Percentiles rank a stretch among this genome's conserved stretches.
These are phyloP conservation scores for Rhorus exstirpatorius DNA, from an alignment of 2,888 invertebrate genomes.

Conservation along the genomic window DNA sequence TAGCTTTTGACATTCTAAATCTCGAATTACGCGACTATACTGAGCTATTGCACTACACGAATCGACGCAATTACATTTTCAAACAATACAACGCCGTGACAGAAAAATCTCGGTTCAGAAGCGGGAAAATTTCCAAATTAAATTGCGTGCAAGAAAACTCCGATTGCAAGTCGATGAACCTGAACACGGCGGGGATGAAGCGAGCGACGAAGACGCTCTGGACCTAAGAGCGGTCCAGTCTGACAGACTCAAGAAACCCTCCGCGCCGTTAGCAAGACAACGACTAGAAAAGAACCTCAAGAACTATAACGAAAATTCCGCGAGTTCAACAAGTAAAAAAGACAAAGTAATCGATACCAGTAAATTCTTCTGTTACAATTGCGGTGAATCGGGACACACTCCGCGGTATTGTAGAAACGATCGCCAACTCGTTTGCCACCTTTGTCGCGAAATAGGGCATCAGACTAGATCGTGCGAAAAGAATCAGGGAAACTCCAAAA, in stretches of 20 bases:
- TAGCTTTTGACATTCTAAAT: conserved; percentile 25
- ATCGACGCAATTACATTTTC: conserved; percentile 27
- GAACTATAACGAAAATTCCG: not conserved
- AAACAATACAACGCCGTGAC: not conserved
- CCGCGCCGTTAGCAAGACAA: conserved; percentile 16
- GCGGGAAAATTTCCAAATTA: not conserved
- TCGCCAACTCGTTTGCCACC: conserved; percentile 14
- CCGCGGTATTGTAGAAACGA: not conserved
- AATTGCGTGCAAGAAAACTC: conserved; percentile 1
- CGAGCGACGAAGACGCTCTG: conserved; percentile 3
- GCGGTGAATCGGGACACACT: too few relatives aligned
- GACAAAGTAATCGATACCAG: too few relatives aligned
- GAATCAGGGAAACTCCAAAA: conserved; percentile 43
- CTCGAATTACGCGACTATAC: conserved; percentile 13
- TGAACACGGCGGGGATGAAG: not conserved
- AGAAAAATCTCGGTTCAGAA: not conserved
- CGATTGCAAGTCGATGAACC: not conserved
- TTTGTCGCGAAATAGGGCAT: conserved; percentile 34
- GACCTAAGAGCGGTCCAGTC: conserved; percentile 7
- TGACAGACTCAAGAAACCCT: conserved; percentile 4
- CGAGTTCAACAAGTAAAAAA: too few relatives aligned
- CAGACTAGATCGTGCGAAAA: conserved; percentile 2
- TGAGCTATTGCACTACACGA: conserved; percentile 35
- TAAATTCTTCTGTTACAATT: too few relatives aligned
- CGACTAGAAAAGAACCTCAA: not conserved